These are phyloP conservation scores for Anthopleura xanthogrammica DNA, from an alignment of 92 coral and sea anemone genomes.

Conservation along the genomic window DNA sequence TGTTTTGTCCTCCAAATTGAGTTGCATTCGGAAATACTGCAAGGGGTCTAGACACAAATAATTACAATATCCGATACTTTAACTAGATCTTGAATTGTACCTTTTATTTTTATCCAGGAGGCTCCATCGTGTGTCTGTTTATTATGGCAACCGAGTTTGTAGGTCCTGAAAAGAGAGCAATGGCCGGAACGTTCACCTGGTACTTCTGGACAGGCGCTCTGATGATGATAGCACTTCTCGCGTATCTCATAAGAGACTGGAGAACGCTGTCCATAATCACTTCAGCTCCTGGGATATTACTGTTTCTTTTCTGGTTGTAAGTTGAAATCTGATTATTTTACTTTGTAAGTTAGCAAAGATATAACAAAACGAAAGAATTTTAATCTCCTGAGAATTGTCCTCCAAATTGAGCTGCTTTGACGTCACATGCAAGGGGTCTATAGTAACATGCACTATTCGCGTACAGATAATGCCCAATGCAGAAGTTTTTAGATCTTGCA, in stretches of 20 bases:
- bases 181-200: constrained; percentile 91
- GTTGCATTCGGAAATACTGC: too few relatives aligned
- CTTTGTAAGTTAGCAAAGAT: too few relatives aligned
- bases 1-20: too few relatives aligned
- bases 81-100: not conserved
- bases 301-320: constrained; percentile 86
- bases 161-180: constrained; percentile 81
- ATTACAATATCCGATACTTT: not conserved
- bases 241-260: constrained; percentile 97
- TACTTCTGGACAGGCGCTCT: constrained; percentile 84
- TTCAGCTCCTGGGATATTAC: constrained; percentile 82
- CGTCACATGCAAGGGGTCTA: too few relatives aligned
- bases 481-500: too few relatives aligned
- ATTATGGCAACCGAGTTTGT: constrained; percentile 93
- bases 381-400: too few relatives aligned
- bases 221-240: constrained; percentile 78
- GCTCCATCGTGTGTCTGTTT: constrained; percentile 84
- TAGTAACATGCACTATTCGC: too few relatives aligned
- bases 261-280: constrained; percentile 74
- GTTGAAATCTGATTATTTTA: constrained; percentile 5
- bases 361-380: too few relatives aligned
- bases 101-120: constrained; percentile 52
- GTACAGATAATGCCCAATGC: too few relatives aligned
- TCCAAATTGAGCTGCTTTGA: too few relatives aligned
- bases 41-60: too few relatives aligned